Conservation (phyloP, 2,888 invertebrate genomes). For the Limnephilus lunatus region DNA sequence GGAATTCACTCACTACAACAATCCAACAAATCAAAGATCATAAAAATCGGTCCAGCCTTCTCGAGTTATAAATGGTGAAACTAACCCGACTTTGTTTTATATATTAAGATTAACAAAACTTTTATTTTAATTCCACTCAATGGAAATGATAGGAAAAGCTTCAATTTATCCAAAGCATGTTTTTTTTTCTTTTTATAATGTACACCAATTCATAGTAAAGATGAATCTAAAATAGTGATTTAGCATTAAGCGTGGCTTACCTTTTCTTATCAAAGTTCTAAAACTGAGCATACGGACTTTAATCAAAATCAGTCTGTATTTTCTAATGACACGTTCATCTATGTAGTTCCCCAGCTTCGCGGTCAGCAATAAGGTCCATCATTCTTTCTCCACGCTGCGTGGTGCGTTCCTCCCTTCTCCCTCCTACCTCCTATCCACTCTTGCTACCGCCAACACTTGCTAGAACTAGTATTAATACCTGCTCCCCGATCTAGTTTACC, state of each 20-base stretch:
- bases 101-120: too few species aligned
- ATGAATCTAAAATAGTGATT: too few species aligned
- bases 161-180: too few species aligned
- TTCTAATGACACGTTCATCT: background rate
- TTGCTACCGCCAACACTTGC: background rate
- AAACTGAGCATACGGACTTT: background rate
- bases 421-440: background rate
- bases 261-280: background rate
- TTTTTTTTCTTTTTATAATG: too few species aligned
- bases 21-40: too few species aligned
- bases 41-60: too few species aligned
- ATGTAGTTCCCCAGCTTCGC: background rate
- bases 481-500: slow-evolving; percentile 31
- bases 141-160: too few species aligned
- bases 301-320: background rate
- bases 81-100: too few species aligned
- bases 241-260: background rate
- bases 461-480: background rate
- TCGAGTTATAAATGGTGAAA: too few species aligned
- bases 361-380: background rate
- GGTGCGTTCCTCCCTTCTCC: background rate
- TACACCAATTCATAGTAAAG: too few species aligned
- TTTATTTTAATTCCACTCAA: too few species aligned
- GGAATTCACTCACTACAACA: too few species aligned
- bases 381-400: slow-evolving; percentile 22